Evolutionary conservation across 2,888 invertebrate species (phyloP).

Genomic region (Cremastinae sp.): DNA sequence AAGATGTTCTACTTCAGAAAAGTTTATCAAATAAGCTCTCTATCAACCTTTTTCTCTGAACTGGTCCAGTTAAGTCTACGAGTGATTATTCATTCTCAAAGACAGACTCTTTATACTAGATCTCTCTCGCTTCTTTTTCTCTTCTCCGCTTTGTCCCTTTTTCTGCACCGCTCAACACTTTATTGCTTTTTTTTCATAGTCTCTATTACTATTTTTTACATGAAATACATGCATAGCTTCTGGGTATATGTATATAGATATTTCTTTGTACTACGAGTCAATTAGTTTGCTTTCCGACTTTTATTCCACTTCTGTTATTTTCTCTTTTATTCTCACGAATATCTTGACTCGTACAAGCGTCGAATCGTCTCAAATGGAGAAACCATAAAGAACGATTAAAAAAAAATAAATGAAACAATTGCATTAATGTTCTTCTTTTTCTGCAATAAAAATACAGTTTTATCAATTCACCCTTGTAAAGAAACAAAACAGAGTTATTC

Average conservation of each 20-base stretch:
- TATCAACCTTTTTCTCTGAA: conserved; percentile 2
- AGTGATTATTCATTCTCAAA: conserved; percentile 50
- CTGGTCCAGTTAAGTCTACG: conserved; percentile 23
- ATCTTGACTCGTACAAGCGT: conserved; percentile 27
- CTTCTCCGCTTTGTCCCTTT: conserved; percentile 22
- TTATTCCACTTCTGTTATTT: conserved; percentile 27
- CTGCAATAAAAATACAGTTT: too few species aligned
- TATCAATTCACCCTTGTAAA: too few species aligned
- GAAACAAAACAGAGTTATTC: too few species aligned
- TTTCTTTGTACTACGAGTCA: conserved; percentile 39
- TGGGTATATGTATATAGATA: background rate
- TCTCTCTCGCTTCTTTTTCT: conserved; percentile 4
- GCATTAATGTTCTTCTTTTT: too few species aligned
- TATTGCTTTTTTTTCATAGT: conserved; percentile 25
- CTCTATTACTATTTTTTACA: conserved; percentile 32
- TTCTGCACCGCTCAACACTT: too few species aligned
- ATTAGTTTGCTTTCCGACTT: conserved; percentile 49
- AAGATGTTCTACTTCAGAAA: conserved; percentile 27
- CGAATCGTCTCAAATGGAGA: conserved; percentile 6
- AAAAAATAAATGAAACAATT: background rate
- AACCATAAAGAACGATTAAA: too few species aligned
- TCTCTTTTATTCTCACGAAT: conserved; percentile 40
- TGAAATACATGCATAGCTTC: background rate
- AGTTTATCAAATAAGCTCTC: conserved; percentile 7
- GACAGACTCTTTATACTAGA: conserved; percentile 21